Percentiles rank a stretch among this genome's conserved stretches.
Conservation (phyloP, 2,113 vertebrate species). For the Oriolus oriolus region DNA sequence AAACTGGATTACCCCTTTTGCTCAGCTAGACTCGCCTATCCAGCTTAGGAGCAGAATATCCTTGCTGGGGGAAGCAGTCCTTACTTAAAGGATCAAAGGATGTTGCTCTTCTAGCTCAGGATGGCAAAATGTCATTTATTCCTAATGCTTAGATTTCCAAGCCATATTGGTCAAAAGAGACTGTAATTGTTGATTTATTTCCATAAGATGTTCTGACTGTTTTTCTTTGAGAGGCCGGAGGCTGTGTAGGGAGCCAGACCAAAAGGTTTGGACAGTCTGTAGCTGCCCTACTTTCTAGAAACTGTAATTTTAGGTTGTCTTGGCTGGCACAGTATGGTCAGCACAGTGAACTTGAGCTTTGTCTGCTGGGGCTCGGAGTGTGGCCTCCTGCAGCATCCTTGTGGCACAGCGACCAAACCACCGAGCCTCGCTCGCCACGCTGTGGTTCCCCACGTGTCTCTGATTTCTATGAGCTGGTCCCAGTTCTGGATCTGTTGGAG, state of each 20-base stretch:
- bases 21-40: background rate
- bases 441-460: background rate
- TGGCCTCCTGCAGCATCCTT: background rate
- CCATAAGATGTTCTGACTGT: background rate
- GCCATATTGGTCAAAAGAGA: background rate
- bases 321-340: background rate
- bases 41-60: background rate
- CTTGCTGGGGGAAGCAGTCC: background rate
- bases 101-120: background rate
- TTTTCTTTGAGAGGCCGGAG: background rate
- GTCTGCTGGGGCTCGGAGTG: background rate
- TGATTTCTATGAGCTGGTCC: background rate
- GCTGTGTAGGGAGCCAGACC: background rate
- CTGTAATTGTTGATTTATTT: background rate
- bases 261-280: background rate
- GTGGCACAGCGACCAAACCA: background rate
- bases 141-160: background rate
- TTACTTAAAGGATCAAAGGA: background rate
- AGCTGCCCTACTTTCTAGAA: constrained; percentile 1
- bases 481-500: background rate
- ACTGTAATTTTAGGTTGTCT: background rate
- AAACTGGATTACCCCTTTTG: background rate
- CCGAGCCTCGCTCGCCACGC: fast-evolving
- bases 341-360: background rate
- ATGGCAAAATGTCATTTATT: background rate